These are phyloP conservation scores for Cataglyphis cursor DNA, from an alignment of 2,888 invertebrate species.

Conservation along the genomic window DNA sequence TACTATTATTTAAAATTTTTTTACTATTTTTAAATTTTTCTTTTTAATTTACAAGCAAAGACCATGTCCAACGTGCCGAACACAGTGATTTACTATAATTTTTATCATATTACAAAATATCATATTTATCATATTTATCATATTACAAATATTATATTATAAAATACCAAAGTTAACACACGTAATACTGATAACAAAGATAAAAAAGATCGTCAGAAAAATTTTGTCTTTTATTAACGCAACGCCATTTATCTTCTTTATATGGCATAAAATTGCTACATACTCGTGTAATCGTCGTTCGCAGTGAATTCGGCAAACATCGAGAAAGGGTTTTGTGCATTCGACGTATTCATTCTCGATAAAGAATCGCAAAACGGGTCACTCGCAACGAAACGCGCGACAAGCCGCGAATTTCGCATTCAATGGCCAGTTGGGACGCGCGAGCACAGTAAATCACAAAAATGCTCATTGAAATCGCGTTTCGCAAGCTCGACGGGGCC, in stretches of 20 bases:
- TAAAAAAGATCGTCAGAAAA: neutral
- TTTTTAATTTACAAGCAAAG: neutral
- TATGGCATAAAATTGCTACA: neutral
- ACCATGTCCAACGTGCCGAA: neutral
- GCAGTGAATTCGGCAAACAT: slow-evolving; percentile 19
- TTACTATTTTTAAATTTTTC: neutral
- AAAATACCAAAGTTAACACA: neutral
- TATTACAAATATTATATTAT: neutral
- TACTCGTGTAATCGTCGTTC: slow-evolving; percentile 13
- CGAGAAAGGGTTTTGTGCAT: neutral
- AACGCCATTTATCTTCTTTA: slow-evolving; percentile 35
- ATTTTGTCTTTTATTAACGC: neutral
- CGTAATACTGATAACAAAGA: slow-evolving; percentile 6
- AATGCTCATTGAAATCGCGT: slow-evolving; percentile 56
- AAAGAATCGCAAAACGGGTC: slow-evolving; percentile 44
- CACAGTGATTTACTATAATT: neutral
- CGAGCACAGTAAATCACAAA: slow-evolving; percentile 44
- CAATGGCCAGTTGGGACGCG: neutral
- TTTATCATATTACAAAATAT: slow-evolving; percentile 11
- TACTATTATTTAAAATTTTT: neutral
- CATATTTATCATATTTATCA: neutral
- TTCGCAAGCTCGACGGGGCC: slow-evolving; percentile 61
- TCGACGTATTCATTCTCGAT: slow-evolving; percentile 1
- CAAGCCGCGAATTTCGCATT: slow-evolving; percentile 24
- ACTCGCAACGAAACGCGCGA: slow-evolving; percentile 1